Percentiles rank a stretch among this genome's conserved stretches.
These are phyloP conservation scores for Tragopan temminckii DNA, from an alignment of 2,797 vertebrate genomes.

Conservation along the genomic window DNA sequence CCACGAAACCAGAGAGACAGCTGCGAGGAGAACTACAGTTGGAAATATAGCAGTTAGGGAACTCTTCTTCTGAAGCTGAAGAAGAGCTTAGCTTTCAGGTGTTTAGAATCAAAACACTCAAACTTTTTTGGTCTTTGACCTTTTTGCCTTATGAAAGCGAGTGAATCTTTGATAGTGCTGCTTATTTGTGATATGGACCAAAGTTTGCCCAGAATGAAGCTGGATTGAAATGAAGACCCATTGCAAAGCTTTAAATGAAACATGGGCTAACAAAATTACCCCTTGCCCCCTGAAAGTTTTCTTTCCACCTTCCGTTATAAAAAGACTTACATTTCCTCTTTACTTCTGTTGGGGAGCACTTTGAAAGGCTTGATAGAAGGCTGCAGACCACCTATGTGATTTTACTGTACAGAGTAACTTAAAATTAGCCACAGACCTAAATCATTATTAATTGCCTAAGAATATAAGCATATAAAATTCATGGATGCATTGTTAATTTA, in stretches of 20 bases:
- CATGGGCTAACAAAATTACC: not conserved
- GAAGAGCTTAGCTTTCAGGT: not conserved
- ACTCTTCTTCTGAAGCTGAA: slow-evolving; percentile 13
- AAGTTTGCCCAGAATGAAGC: not conserved
- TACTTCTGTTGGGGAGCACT: not conserved
- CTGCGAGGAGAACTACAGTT: not conserved
- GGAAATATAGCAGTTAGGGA: not conserved
- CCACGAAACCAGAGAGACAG: not conserved
- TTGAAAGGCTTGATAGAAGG: not conserved
- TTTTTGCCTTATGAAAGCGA: slow-evolving; percentile 27
- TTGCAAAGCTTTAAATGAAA: slow-evolving; percentile 11
- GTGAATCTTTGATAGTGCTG: not conserved
- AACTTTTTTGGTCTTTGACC: slow-evolving; percentile 3
- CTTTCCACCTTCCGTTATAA: not conserved
- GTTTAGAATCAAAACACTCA: not conserved
- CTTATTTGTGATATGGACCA: not conserved
- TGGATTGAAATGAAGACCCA: not conserved
- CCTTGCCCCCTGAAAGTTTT: not conserved
- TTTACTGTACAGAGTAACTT: not conserved
- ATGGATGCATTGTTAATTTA: slow-evolving; percentile 17
- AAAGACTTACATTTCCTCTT: not conserved
- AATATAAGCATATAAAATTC: slow-evolving; percentile 29
- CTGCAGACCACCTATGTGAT: not conserved
- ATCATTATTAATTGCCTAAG: not conserved
- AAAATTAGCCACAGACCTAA: not conserved